Conservation (phyloP, 2,797 vertebrate species). For the Nasua narica region DNA sequence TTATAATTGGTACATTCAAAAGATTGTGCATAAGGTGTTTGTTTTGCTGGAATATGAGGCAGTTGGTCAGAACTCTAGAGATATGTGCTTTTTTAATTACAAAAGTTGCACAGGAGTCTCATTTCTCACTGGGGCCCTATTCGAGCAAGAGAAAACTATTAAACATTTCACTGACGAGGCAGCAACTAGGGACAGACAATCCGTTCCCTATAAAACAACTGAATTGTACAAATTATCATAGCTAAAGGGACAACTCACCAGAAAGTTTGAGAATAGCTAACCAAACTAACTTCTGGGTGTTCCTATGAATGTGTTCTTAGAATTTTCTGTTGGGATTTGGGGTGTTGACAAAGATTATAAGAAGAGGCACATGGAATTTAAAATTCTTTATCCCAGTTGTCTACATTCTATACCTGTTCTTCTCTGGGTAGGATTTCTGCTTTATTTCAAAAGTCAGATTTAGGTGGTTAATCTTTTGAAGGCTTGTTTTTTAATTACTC, state of each 20-base stretch:
- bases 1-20: not conserved
- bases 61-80: not conserved
- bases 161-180: conserved; percentile 1
- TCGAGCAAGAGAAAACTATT: conserved; percentile 2
- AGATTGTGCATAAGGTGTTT: not conserved
- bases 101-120: not conserved
- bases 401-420: not conserved
- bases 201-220: not conserved
- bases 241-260: not conserved
- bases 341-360: not conserved
- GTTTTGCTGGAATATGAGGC: not conserved
- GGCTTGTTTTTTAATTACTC: conserved; percentile 19
- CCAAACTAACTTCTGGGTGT: not conserved
- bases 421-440: not conserved
- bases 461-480: conserved; percentile 13
- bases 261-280: not conserved
- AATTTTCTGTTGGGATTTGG: not conserved
- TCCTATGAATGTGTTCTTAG: not conserved
- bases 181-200: not conserved
- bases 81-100: not conserved
- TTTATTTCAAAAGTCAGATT: conserved; percentile 34
- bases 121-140: not conserved
- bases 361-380: not conserved
- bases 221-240: not conserved
- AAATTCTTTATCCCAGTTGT: not conserved